Base-by-base conservation (phyloP, 1,140 invertebrate genomes). In the Plodia interpunctella region DNA sequence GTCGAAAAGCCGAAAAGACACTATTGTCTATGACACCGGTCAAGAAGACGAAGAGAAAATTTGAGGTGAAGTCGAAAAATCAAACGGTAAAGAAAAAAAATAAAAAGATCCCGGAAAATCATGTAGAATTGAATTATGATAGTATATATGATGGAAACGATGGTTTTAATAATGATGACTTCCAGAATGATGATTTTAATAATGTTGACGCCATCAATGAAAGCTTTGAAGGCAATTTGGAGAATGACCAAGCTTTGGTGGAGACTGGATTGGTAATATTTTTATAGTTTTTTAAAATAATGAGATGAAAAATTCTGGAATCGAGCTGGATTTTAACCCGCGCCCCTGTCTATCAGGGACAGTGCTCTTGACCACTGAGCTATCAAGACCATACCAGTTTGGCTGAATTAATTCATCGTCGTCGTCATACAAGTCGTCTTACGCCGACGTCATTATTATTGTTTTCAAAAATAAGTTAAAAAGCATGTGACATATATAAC, bases 1-100 rank as follows among this genome's bases (percentile, higher is more conserved):
- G 68, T 21, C 56, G 63, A 18, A 60, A 62, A 19, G 28, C 62
- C 5, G 71, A 73, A 25, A 65, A 35, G 3, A 11, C 65, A 18
- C 35, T 73, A 0, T 18, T 66, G 4, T n/a, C 19, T 25, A 53
- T 53, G 51, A 5, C n/a, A 2, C 13, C 51, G 0, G 21, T 2
- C 1, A 15, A n/a, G 18, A 35, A 59, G 53, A 15, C 57, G n/a
- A 53, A 50, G 49, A 18, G 18, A 35, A 35, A 28, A 20, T 21
- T 21, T 20, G 9, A 25, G 13, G 32, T 2, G 15, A 57, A 44
- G n/a, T n/a, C 20, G 18, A 19, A 49, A 15, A 20, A 25, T 10
- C 13, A n/a, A 49, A 19, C n/a, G 9, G 8, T 1, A 13, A 57
- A 57, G 19, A 21, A 20, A 25, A 21, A 20, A 15, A 25, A n/a